Evolutionary conservation across 2,797 vertebrate species (phyloP).

Genomic region (Hemibagrus guttatus): DNA sequence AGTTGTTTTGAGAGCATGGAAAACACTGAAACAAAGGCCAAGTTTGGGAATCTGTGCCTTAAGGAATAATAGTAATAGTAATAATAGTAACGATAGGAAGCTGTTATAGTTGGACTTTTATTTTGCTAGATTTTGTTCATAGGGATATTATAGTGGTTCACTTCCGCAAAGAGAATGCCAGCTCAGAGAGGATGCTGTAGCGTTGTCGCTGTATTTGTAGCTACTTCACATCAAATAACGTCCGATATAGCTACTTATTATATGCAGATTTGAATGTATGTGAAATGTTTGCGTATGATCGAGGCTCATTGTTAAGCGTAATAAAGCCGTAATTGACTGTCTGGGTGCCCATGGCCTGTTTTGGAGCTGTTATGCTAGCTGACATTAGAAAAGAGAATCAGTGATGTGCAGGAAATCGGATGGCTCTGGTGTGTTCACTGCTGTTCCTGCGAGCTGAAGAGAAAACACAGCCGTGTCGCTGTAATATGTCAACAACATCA

Average conservation of each 20-base stretch:
- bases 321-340: background rate
- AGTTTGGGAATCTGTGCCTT: too few species aligned
- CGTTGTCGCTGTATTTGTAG: background rate
- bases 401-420: background rate
- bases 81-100: too few species aligned
- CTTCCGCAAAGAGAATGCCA: background rate
- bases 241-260: background rate
- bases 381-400: background rate
- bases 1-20: too few species aligned
- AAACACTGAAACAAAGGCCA: too few species aligned
- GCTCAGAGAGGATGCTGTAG: constrained; percentile 32
- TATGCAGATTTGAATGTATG: background rate
- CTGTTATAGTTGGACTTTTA: constrained; percentile 15
- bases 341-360: background rate
- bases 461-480: background rate
- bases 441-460: background rate
- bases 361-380: background rate
- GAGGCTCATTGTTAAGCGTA: background rate
- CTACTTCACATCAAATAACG: background rate
- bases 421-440: background rate
- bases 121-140: background rate
- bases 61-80: too few species aligned
- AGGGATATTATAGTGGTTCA: background rate
- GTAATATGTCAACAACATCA: constrained; percentile 40
- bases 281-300: background rate